These are phyloP conservation scores for Pinna nobilis DNA, from an alignment of 1,140 invertebrate species.

Conservation along the genomic window DNA sequence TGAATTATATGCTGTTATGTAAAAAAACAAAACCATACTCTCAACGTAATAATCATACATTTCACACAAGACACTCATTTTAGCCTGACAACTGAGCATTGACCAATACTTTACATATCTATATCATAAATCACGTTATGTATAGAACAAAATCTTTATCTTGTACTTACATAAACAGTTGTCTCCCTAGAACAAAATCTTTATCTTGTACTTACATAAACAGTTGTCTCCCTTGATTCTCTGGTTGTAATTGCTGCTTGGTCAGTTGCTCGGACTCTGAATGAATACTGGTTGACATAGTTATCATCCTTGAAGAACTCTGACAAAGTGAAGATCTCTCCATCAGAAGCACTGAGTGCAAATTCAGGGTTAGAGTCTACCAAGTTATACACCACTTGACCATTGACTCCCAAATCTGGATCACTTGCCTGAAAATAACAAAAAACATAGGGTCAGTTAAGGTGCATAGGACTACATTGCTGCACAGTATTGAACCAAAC, in stretches of 20 bases:
- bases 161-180: constrained; percentile 12
- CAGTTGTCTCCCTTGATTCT: not conserved
- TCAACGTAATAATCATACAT: no score
- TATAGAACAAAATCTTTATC: no score
- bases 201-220: constrained; percentile 15
- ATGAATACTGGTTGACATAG: constrained; percentile 11
- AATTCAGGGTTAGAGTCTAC: constrained; percentile 26
- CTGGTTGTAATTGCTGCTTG: not conserved
- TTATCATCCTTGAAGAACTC: constrained; percentile 24
- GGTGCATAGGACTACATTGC: no score
- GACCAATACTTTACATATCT: no score
- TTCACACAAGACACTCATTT: no score
- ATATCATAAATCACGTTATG: not conserved
- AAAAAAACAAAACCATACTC: not conserved
- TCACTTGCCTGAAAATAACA: constrained; percentile 40
- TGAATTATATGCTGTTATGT: not conserved
- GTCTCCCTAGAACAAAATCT: no score
- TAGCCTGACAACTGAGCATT: no score
- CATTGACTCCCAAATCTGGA: constrained; percentile 36
- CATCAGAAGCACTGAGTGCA: constrained; percentile 18
- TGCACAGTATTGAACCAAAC: no score
- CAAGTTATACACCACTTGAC: constrained; percentile 23
- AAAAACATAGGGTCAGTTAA: no score
- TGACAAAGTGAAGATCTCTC: constrained; percentile 27
- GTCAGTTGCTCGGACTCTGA: constrained; percentile 36